Evolutionary conservation across 2,113 vertebrate genomes (phyloP).

Genomic region (Hippocampus zosterae): DNA sequence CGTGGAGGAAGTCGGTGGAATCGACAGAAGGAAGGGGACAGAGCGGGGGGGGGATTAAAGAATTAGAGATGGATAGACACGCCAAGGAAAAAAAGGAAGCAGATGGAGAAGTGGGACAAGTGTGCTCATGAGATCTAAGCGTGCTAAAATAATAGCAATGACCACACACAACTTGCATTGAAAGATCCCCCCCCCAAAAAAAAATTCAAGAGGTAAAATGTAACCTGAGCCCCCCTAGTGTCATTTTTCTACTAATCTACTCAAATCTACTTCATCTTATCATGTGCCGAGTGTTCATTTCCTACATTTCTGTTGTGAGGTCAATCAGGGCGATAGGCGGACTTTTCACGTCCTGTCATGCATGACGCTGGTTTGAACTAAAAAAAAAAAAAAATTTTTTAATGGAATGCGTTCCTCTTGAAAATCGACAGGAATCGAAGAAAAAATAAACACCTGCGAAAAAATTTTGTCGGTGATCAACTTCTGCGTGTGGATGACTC

Average conservation of each 20-base stretch:
- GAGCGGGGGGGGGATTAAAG: constrained; percentile 28
- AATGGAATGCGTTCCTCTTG: not conserved
- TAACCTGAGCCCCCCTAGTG: too few species aligned
- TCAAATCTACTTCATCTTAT: too few species aligned
- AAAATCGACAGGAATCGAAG: not conserved
- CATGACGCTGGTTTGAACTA: too few species aligned
- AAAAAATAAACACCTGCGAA: not conserved
- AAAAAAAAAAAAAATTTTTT: too few species aligned
- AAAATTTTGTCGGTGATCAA: not conserved
- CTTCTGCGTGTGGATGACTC: constrained; percentile 7
- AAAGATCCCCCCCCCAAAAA: too few species aligned
- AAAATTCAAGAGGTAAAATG: too few species aligned
- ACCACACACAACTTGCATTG: too few species aligned
- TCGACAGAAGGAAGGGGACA: constrained; percentile 24
- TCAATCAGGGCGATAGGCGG: too few species aligned
- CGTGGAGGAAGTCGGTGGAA: constrained; percentile 28
- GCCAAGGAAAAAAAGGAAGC: constrained; percentile 31
- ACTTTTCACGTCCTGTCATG: too few species aligned
- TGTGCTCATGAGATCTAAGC: constrained; percentile 35
- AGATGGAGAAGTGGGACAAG: constrained; percentile 16
- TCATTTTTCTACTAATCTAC: too few species aligned
- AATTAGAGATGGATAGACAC: constrained; percentile 44
- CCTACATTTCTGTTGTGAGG: too few species aligned
- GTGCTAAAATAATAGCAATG: constrained; percentile 19
- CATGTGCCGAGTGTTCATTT: too few species aligned